Evolutionary conservation across 1,140 invertebrate genomes (phyloP).

Genomic region (Cotesia chilonis): DNA sequence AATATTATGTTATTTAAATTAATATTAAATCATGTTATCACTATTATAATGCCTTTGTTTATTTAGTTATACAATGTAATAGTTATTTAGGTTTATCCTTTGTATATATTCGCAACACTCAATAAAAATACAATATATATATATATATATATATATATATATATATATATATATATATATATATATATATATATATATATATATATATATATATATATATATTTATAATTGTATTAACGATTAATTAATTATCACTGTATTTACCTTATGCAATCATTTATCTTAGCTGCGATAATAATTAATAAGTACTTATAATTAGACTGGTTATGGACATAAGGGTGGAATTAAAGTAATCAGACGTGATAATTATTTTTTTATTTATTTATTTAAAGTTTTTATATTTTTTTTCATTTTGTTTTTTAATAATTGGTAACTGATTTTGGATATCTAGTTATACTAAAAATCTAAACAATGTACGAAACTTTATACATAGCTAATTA

Average conservation of each 20-base stretch:
- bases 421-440: slow-evolving; percentile 60
- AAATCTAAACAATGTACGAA: slow-evolving; percentile 60
- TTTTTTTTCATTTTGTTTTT: slow-evolving; percentile 55
- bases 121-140: slow-evolving; percentile 59
- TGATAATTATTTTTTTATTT: slow-evolving; percentile 2
- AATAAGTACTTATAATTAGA: no score
- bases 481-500: slow-evolving; percentile 58
- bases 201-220: slow-evolving; percentile 22
- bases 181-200: no score
- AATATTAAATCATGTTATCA: slow-evolving; percentile 62
- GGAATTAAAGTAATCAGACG: no score
- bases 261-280: not conserved
- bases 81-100: slow-evolving; percentile 63
- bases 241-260: not conserved
- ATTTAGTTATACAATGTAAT: slow-evolving; percentile 64
- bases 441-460: slow-evolving; percentile 55
- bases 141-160: no score
- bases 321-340: no score
- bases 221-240: slow-evolving; percentile 16
- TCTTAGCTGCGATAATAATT: no score
- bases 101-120: slow-evolving; percentile 65
- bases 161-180: no score
- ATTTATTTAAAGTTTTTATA: slow-evolving; percentile 41
- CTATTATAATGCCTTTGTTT: slow-evolving; percentile 62
- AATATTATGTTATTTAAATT: slow-evolving; percentile 65